Conservation (phyloP, 2,797 vertebrate genomes). For the Sebastes hopkinsi region DNA sequence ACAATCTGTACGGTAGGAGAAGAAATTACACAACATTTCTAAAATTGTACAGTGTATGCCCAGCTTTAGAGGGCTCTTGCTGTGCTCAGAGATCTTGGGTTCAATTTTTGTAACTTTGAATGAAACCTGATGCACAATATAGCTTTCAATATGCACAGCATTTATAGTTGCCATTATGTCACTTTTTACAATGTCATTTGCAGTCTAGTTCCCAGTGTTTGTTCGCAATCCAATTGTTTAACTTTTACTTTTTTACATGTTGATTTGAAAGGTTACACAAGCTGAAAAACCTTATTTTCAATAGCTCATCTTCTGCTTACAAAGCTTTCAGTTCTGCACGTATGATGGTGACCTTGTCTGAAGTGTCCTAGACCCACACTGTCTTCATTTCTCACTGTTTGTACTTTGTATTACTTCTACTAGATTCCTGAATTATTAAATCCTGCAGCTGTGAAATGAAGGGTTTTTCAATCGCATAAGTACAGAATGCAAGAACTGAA, state of each 20-base stretch:
- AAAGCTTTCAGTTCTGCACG: neutral
- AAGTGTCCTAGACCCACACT: neutral
- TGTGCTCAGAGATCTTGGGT: neutral
- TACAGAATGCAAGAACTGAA: slow-evolving; percentile 7
- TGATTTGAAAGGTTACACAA: neutral
- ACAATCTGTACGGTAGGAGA: too few relatives aligned
- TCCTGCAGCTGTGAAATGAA: slow-evolving; percentile 9
- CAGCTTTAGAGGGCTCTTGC: too few relatives aligned
- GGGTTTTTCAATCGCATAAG: neutral
- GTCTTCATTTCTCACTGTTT: neutral
- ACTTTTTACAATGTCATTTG: neutral
- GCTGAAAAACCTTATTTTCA: neutral
- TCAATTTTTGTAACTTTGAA: neutral
- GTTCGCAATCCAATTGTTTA: neutral
- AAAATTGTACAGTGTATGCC: too few relatives aligned
- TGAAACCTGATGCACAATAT: neutral
- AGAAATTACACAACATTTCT: too few relatives aligned
- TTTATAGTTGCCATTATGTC: neutral
- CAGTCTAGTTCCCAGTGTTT: neutral
- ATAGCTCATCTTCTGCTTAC: neutral
- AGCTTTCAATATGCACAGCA: neutral
- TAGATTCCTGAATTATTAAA: slow-evolving; percentile 26
- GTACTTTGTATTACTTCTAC: slow-evolving; percentile 6
- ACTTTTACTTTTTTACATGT: neutral
- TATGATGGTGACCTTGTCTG: slow-evolving; percentile 1